Percentiles rank a stretch among this genome's conserved stretches.
phyloP scores from a whole-genome alignment of 2,797 vertebrate genomes.

The Valencia hispanica region DNA sequence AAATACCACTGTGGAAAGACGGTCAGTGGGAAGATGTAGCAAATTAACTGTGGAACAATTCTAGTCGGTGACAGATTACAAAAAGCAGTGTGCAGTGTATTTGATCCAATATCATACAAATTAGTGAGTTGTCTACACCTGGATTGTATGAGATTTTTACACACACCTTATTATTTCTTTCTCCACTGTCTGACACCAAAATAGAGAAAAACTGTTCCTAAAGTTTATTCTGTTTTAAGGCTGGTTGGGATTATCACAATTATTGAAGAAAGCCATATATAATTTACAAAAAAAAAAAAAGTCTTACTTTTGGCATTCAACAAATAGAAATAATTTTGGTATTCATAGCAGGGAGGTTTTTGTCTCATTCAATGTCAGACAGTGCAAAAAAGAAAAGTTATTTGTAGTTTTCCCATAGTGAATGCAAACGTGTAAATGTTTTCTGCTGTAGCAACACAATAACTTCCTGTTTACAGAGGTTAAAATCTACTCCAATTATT shows the following conservation, averaged over 20 bases:
- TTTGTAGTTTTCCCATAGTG: neutral
- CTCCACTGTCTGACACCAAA: too few relatives aligned
- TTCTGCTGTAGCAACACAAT: neutral
- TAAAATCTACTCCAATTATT: conserved; percentile 33
- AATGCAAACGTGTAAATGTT: neutral
- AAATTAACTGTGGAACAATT: conserved; percentile 2
- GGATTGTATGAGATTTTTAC: neutral
- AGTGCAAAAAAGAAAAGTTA: neutral
- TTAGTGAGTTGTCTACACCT: neutral
- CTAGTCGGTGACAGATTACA: conserved; percentile 31
- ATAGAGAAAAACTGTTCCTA: neutral
- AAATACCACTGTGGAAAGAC: conserved; percentile 53
- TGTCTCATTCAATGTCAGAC: neutral
- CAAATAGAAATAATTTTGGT: neutral
- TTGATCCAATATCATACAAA: neutral
- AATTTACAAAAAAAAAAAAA: neutral
- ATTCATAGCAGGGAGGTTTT: neutral
- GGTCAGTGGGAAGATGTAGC: conserved; percentile 26
- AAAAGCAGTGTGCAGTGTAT: neutral
- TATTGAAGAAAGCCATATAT: neutral
- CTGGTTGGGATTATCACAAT: neutral
- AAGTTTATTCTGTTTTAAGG: neutral
- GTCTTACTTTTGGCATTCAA: neutral
- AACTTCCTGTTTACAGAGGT: conserved; percentile 12
- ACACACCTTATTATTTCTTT: too few relatives aligned